Percentiles rank a stretch among this genome's conserved stretches.
These are phyloP conservation scores for Ricordea florida DNA, from an alignment of 92 coral and sea anemone species.

Conservation along the genomic window DNA sequence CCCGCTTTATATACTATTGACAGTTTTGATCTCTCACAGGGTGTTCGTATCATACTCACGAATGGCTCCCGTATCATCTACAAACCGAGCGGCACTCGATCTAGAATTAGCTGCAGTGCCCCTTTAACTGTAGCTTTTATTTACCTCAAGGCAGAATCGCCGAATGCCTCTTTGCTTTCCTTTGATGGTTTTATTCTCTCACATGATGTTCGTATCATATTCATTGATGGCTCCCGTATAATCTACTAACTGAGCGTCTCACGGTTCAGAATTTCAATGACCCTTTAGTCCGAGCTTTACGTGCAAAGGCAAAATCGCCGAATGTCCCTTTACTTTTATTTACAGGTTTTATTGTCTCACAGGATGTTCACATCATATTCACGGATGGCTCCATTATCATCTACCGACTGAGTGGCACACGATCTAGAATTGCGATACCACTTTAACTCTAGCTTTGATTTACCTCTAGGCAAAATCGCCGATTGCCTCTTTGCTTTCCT, in stretches of 20 bases:
- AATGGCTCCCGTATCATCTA: constrained; percentile 94
- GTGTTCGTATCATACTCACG: constrained; percentile 78
- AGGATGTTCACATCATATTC: constrained; percentile 90
- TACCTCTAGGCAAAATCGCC: neutral
- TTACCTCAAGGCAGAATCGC: too few species aligned
- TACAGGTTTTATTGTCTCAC: neutral
- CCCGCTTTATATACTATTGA: too few species aligned
- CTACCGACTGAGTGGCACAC: constrained; percentile 95
- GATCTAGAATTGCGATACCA: too few species aligned
- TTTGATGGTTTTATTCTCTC: neutral
- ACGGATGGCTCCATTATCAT: constrained; percentile 91
- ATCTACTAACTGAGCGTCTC: constrained; percentile 88
- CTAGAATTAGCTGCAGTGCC: too few species aligned
- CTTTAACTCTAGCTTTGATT: too few species aligned
- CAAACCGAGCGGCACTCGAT: constrained; percentile 95
- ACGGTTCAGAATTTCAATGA: too few species aligned
- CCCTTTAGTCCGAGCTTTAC: too few species aligned
- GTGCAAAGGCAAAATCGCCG: too few species aligned
- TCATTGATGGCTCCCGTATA: constrained; percentile 81
- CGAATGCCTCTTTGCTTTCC: too few species aligned
- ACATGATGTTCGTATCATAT: constrained; percentile 76
- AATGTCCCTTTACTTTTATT: neutral
- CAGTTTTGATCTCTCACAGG: constrained; percentile 28
- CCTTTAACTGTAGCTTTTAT: too few species aligned
- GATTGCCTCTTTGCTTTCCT: too few species aligned